Base-by-base conservation (phyloP, 2,888 invertebrate species). In the Diplolepis rosae region DNA sequence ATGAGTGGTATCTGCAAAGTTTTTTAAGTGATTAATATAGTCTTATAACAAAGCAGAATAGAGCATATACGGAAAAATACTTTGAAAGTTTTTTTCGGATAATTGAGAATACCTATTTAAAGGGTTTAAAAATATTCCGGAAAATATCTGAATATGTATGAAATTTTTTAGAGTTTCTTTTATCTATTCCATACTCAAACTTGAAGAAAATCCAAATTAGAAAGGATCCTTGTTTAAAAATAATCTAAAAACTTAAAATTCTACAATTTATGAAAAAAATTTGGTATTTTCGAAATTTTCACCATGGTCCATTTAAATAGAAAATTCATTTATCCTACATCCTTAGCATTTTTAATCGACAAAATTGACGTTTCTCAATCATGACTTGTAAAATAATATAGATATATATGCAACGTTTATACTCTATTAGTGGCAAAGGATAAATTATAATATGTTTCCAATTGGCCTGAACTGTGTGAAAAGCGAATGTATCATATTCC, bases 381-480 rank as follows among this genome's bases (percentile, higher is more conserved):
- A 22, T 45, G 15, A 18, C 22, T 7, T 48, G 22, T 48, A 48
- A 48, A n/a, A 48, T 35, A 35, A 35, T 35, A 35, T 35, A 35
- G 6, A 35, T 35, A 35, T 35, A 13, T 11, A 42, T 42, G n/a
- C 42, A 15, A 42, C 15, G 15, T 15, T 15, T 42, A 2, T 42
- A 42, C 42, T 42, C n/a, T 42, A 54, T 32, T 7, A n/a, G 3
- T 35, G 24, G 56, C 22, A n/a, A 61, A 42, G 39, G 39, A 22
- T 9, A 39, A 35, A 61, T 61, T 7, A 39, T 39, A 77, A 78
- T 74, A 79, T 79, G 79, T 81, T 81, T 81, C 80, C 81, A 81
- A 77, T 80, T 80, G 81, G 81, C 81, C 81, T 81, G 77, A 79
- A 79, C 2, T 39, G 39, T 61, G 61, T 39, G 27, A 61, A n/a